phyloP scores from a whole-genome alignment of 2,797 vertebrate genomes.

The Chiloscyllium punctatum region DNA sequence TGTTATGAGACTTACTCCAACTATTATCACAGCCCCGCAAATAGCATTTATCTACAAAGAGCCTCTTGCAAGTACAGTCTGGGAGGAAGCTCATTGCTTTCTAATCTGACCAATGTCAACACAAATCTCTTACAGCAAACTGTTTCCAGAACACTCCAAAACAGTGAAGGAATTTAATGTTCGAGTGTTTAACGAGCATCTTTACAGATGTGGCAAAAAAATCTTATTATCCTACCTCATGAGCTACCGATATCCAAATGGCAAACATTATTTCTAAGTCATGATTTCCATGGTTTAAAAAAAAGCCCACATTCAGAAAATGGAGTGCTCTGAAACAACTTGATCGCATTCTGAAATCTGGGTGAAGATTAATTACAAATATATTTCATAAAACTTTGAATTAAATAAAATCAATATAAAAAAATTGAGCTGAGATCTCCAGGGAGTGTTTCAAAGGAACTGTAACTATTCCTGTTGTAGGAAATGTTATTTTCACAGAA shows the following conservation, averaged over 20 bases:
- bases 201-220: neutral
- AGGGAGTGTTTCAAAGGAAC: neutral
- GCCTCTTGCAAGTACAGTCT: neutral
- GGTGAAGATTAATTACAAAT: neutral
- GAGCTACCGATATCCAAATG: neutral
- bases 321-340: neutral
- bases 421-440: neutral
- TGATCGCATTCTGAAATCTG: neutral
- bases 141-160: neutral
- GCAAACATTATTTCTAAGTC: neutral
- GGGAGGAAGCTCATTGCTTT: slow-evolving; percentile 32
- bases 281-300: neutral
- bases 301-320: neutral
- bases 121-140: neutral
- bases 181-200: neutral
- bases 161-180: neutral
- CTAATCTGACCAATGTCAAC: slow-evolving; percentile 34
- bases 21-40: neutral
- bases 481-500: neutral
- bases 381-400: neutral
- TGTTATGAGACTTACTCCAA: neutral
- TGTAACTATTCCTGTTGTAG: neutral
- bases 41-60: slow-evolving; percentile 10
- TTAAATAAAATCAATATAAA: neutral
- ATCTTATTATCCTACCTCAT: neutral